Percentiles rank a stretch among this genome's conserved stretches.
Evolutionary conservation across 2,797 vertebrate genomes (phyloP).

Genomic region (Melanotaenia trifasciata): DNA sequence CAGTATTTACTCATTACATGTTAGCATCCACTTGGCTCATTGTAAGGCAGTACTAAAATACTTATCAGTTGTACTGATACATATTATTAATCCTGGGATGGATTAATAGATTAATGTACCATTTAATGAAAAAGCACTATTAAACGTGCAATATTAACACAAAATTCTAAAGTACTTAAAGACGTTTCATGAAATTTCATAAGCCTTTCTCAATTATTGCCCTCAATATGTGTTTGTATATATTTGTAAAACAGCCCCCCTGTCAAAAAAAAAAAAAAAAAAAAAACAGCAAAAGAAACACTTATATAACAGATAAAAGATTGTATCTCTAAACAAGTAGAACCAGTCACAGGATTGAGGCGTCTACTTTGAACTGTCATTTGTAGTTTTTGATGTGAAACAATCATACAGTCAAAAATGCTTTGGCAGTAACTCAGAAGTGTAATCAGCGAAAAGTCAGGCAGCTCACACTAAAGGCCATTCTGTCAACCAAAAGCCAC

Average conservation of each 20-base stretch:
- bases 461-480: slow-evolving; percentile 22
- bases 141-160: too few species aligned
- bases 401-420: neutral
- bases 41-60: neutral
- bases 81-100: too few species aligned
- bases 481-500: slow-evolving; percentile 25
- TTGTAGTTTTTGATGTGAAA: neutral
- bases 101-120: neutral
- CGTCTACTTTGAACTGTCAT: neutral
- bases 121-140: neutral
- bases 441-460: slow-evolving; percentile 25
- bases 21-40: neutral
- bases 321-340: neutral
- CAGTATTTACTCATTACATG: neutral
- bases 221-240: too few species aligned
- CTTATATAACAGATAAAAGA: too few species aligned
- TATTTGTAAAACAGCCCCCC: too few species aligned
- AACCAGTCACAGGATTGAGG: neutral
- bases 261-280: too few species aligned
- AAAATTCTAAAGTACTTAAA: too few species aligned
- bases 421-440: slow-evolving; percentile 19
- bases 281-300: too few species aligned
- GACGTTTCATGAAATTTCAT: too few species aligned
- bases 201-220: too few species aligned
- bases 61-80: neutral